Base-by-base conservation (phyloP, 1,140 invertebrate species). In the Drosophila orosa region DNA sequence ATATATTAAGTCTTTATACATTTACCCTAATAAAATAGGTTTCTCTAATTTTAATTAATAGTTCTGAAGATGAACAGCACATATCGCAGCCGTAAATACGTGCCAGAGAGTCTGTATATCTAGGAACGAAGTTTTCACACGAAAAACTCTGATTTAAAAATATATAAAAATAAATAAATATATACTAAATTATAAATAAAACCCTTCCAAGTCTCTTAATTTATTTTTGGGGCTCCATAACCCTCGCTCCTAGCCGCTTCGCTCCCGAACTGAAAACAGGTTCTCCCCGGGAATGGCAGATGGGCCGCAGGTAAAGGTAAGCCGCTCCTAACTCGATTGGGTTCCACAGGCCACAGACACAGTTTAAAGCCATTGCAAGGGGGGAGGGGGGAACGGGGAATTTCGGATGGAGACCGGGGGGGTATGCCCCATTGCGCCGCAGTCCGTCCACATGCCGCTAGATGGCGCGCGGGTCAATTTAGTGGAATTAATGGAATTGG, bases 401-500 rank as follows among this genome's bases (percentile, higher is more conserved):
- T 19, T 50, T 50, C 6, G 25, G n/a, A 12, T 6, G 22, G 24
- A 19, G 42, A 3, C 29, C n/a, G 22, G 29, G 45, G 54, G 52
- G 71, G 62, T 25, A 40, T 47, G 60, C 55, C 58, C 60, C 63
- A 73, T 61, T 61, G 66, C 71, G 56, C 63, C 48, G 37, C 78
- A 66, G 79, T 87, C 72, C 80, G 78, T 60, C 79, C 86, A 56
- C 72, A 86, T 73, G 73, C 80, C 90, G 90, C 85, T 91, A 91
- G 90, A 91, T 91, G 90, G 87, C 86, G 90, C 74, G 72, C 72
- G 59, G 90, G 76, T 91, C 85, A 91, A 91, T 91, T 82, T 84
- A 90, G 90, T 90, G 90, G 90, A 91, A 91, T 86, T 91, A 91
- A 91, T 91, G 90, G 87, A 90, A 90, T 86, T 78, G 90, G 79